Evolutionary conservation across 2,888 invertebrate genomes (phyloP), one percentile per base, ranked within the genome.

Genomic region (Mechanitis mazaeus): DNA sequence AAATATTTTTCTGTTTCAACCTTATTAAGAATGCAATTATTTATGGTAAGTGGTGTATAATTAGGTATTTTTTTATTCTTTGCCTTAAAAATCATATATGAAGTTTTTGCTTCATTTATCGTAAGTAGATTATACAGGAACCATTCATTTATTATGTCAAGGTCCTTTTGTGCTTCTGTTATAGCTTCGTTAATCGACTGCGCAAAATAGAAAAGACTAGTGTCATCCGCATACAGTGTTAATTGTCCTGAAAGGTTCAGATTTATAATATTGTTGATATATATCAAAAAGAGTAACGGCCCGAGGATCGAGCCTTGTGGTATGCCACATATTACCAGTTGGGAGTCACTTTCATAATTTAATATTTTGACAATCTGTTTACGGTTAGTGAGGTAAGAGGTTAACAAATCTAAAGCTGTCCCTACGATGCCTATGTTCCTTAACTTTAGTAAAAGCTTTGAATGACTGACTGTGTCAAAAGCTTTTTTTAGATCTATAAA

Each of bases 151-250:
- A 42, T 7, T 42, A 9, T 42, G 9, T 42, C 42, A 4, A 42
- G 42, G 42, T 42, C 42, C 7, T 42, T 42, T 42, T 42, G 42
- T 9, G 42, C 42, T 42, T 5, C 7, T 42, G 42, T 7, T 42
- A 42, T 42, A 3, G 11, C 42, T 4, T 42, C 7, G 7, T 42
- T 6, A 12, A 42, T 33, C 20, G 33, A 54, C 2, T 54, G 20
- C 6, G 9, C 33, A 28, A n/a, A 45, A 45, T 53, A 46, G 35
- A 45, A 54, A 35, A 35, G 45, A 45, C 54, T 45, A 3, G 42
- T 58, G 12, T 58, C 54, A 31, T 54, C 58, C 9, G 54, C 45
- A 31, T 53, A 54, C 6, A 58, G 42, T 33, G 58, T 53, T 12
- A 58, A 7, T 35, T 58, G 9, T 6, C 45, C 45, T 31, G 31